Conservation (phyloP, 2,888 invertebrate species). For the Spodoptera picta region DNA sequence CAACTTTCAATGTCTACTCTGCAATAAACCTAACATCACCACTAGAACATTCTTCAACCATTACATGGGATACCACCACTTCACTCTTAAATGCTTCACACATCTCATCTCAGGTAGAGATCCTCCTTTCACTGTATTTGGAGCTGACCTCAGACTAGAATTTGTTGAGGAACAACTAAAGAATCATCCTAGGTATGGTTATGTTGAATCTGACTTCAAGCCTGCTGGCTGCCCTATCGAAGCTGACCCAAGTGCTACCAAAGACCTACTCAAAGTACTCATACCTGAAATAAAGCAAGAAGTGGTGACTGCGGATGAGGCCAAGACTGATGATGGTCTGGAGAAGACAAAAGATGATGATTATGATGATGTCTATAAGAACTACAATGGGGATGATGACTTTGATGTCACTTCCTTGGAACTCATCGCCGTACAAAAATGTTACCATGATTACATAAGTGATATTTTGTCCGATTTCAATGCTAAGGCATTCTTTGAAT, state of each 20-base stretch:
- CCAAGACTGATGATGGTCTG: slow-evolving; percentile 54
- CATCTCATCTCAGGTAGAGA: slow-evolving; percentile 76
- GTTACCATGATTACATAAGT: slow-evolving; percentile 80
- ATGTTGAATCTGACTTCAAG: slow-evolving; percentile 72
- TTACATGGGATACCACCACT: slow-evolving; percentile 83
- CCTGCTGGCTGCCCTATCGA: slow-evolving; percentile 28
- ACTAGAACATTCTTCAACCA: slow-evolving; percentile 78
- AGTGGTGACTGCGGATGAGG: slow-evolving; percentile 47
- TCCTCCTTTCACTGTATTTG: slow-evolving; percentile 75
- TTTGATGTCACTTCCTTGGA: slow-evolving; percentile 84
- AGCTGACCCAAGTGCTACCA: slow-evolving; percentile 49
- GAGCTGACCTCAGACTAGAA: slow-evolving; percentile 77
- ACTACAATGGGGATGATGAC: slow-evolving; percentile 79
- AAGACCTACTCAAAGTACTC: slow-evolving; percentile 60
- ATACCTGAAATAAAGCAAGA: slow-evolving; percentile 69
- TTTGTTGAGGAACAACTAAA: slow-evolving; percentile 77
- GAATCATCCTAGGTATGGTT: slow-evolving; percentile 71
- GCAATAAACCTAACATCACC: slow-evolving; percentile 73
- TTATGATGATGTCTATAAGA: slow-evolving; percentile 55
- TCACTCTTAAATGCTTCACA: slow-evolving; percentile 83
- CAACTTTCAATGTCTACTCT: slow-evolving; percentile 78
- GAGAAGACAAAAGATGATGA: slow-evolving; percentile 47
- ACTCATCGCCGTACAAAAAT: slow-evolving; percentile 78
- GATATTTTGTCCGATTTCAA: slow-evolving; percentile 68
- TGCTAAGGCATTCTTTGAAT: slow-evolving; percentile 68